Base-by-base conservation (phyloP, 2,113 vertebrate species). In the Xenus cinereus region DNA sequence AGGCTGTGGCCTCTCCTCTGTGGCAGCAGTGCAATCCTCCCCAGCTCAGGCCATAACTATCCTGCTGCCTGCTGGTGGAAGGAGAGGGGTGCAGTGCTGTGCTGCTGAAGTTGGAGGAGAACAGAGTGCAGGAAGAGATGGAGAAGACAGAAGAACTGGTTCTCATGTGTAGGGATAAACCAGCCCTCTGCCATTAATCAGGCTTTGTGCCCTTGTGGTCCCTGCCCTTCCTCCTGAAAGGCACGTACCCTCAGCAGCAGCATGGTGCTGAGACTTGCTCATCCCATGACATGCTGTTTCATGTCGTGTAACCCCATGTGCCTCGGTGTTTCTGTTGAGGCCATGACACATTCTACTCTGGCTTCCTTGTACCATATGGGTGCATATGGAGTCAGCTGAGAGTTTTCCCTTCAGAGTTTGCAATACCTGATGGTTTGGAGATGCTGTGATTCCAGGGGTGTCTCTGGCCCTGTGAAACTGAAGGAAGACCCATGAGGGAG, bases 41-140 rank as follows among this genome's bases (percentile, higher is more conserved):
- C 59, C 59, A 50, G 82, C 50, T 73, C 54, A 41, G 85, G 19
- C 5, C 4, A 7, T 33, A 2, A 0, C 33, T 53, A 1, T 67
- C 32, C 69, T 0, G 0, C 48, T 63, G 15, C 0, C 0, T 26
- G 51, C 51, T 72, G 48, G 12, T 81, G 69, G 35, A 50, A 68
- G 57, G 64, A 67, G 17, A 89, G 26, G 37, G 35, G 14, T 6
- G 4, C 15, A 3, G 41, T 14, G 35, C 75, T 4, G 3, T 1
- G 1, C 35, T 84, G 33, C 53, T 63, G 48, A 56, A 53, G 41
- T 27, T 3, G 3, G 13, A 53, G n/a, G n/a, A 37, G 26, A 20
- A 7, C 2, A 5, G 45, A 28, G 46, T 7, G 15, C 13, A 19
- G 32, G 43, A 76, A 22, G 39, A 85, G 39, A 12, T 75, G 37